Conservation (phyloP, 1,140 invertebrate genomes). For the Drosophila simulans region DNA sequence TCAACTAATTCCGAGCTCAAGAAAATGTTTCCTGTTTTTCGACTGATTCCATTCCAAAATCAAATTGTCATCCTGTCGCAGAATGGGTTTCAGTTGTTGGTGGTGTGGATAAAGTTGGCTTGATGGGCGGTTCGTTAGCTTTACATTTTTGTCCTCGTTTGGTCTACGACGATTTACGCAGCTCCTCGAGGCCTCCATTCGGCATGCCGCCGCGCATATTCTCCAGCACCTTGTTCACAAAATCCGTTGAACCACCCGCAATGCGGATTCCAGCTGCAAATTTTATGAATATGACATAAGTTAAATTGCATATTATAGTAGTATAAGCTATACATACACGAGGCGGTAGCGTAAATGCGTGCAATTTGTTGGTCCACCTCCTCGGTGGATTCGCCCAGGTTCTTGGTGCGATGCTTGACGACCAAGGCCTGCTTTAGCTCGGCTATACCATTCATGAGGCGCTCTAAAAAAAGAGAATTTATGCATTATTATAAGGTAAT, state of each 20-base stretch:
- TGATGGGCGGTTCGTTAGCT: slow-evolving; percentile 70
- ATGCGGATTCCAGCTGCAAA: slow-evolving; percentile 88
- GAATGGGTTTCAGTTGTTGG: slow-evolving; percentile 12
- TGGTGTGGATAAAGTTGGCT: slow-evolving; percentile 6
- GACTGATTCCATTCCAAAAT: slow-evolving; percentile 21
- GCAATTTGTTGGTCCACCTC: slow-evolving; percentile 89
- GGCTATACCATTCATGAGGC: slow-evolving; percentile 88
- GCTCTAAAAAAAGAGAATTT: slow-evolving; percentile 85
- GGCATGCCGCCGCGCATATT: slow-evolving; percentile 89
- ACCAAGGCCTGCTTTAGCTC: slow-evolving; percentile 88
- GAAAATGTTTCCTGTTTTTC: slow-evolving; percentile 37
- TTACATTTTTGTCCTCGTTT: slow-evolving; percentile 23
- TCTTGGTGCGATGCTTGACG: slow-evolving; percentile 86
- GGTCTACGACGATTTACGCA: slow-evolving; percentile 75
- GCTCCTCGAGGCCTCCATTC: slow-evolving; percentile 88
- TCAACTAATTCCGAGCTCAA: slow-evolving; percentile 1
- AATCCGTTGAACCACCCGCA: slow-evolving; percentile 93
- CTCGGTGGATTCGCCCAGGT: slow-evolving; percentile 86
- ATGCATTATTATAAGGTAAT: slow-evolving; percentile 10
- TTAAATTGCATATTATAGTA: not conserved
- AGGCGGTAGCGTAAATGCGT: slow-evolving; percentile 87
- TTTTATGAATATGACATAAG: not conserved
- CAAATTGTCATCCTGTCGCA: slow-evolving; percentile 12
- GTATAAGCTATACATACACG: slow-evolving; percentile 86
- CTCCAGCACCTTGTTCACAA: slow-evolving; percentile 93